Base-by-base conservation (phyloP, 2,888 invertebrate species). In the Lacanobia oleracea region DNA sequence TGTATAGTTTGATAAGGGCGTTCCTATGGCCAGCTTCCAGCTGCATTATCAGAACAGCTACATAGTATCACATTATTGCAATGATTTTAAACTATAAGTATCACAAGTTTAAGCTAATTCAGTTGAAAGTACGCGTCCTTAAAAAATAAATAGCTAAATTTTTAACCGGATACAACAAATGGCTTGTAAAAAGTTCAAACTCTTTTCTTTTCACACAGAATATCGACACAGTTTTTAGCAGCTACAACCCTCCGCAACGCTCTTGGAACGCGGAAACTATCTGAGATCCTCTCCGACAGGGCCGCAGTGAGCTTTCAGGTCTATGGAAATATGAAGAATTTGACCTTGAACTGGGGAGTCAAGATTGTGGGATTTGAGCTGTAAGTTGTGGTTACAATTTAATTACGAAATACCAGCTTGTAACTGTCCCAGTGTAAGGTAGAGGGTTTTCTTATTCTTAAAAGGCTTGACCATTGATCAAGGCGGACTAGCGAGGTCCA, bases 291-390 rank as follows among this genome's bases (percentile, higher is more conserved):
- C 18, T 97, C 97, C 0, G 98, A 99, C 88, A 96, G 99, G 73
- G 98, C 98, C 87, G 97, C 97, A 12, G 98, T 99, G 79, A 98
- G 98, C 43, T 97, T 97, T 83, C 97, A 97, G 23, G 98, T 99
- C 97, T 98, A 98, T 92, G 89, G 96, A 27, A 97, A 97, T 5
- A 94, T 98, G 86, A 98, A 98, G 86, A 97, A 97, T 61, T 97
- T 98, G 18, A 98, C 98, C 0, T 97, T 97, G 88, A 97, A 98
- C 2, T 98, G 98, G 98, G 98, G 98, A 51, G 97, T 98, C 67
- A 97, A 98, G 94, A 97, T 98, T 12, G 98, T 98, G 90, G 96
- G 98, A 77, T 98, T 99, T 16, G 99, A 99, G 96, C 98, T 99
- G 98, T 98, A 95, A 97, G 97, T 94, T 16, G 8, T 7, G 23